These are phyloP conservation scores for Morbakka virulenta DNA, from an alignment of 30 jellyfish, hydroid and myxozoan species.

Conservation along the genomic window DNA sequence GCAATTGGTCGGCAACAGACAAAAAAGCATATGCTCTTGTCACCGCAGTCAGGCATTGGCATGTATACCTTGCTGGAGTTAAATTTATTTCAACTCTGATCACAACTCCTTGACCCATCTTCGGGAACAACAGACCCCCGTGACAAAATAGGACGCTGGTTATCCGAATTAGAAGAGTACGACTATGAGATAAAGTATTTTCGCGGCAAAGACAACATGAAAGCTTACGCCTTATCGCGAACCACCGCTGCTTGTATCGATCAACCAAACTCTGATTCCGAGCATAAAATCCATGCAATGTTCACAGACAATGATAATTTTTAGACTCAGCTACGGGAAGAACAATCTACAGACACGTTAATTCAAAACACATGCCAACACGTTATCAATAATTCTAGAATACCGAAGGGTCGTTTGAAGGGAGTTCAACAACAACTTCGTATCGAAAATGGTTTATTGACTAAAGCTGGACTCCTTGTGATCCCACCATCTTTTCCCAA, in stretches of 20 bases:
- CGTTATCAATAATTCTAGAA: background rate
- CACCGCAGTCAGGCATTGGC: slow-evolving; percentile 20
- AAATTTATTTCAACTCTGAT: slow-evolving; percentile 7
- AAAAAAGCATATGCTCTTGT: slow-evolving; percentile 9
- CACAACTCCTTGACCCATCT: slow-evolving; percentile 14
- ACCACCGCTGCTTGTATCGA: background rate
- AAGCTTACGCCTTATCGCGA: slow-evolving; percentile 16
- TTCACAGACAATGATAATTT: slow-evolving; percentile 8
- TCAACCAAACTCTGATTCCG: background rate
- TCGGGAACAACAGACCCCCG: slow-evolving; percentile 15
- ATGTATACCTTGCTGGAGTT: slow-evolving; percentile 22
- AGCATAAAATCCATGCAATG: background rate
- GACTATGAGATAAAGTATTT: slow-evolving; percentile 2
- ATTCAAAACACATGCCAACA: background rate
- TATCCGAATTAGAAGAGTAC: slow-evolving; percentile 7
- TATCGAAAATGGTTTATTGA: background rate
- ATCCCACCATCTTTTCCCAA: background rate
- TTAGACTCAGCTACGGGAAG: background rate
- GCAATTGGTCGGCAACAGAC: slow-evolving; percentile 28
- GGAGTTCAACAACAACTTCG: background rate
- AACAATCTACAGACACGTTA: slow-evolving; percentile 10
- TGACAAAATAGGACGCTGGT: slow-evolving; percentile 21
- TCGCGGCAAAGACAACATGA: slow-evolving; percentile 6
- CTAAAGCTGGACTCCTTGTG: background rate
- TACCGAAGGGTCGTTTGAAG: slow-evolving; percentile 1